Percentiles rank a stretch among this genome's conserved stretches.
phyloP scores from a whole-genome alignment of 2,113 vertebrate species.

The Acanthochromis polyacanthus region DNA sequence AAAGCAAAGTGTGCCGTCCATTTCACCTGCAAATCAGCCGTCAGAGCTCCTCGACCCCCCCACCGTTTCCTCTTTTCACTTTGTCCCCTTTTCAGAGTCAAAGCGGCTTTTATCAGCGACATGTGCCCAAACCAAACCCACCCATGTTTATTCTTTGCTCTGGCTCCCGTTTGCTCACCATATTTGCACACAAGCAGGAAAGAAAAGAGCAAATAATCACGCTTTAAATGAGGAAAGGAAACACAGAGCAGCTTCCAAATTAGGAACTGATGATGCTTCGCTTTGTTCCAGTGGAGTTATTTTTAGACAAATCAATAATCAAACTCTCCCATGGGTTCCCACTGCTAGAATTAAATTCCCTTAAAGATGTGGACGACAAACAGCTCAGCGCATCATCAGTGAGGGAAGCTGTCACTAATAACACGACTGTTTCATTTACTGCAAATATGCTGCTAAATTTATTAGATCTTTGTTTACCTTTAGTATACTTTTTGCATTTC shows the following conservation, averaged over 20 bases:
- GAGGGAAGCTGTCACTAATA: neutral
- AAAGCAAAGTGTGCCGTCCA: constrained; percentile 93
- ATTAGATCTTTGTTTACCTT: too few species aligned
- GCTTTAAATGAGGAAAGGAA: neutral
- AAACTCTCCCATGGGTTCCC: constrained; percentile 33
- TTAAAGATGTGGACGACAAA: constrained; percentile 28
- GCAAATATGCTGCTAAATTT: neutral
- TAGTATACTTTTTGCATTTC: too few species aligned
- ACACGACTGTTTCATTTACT: neutral
- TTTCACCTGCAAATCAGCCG: constrained; percentile 97
- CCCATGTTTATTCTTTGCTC: constrained; percentile 35
- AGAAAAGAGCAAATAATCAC: constrained; percentile 27
- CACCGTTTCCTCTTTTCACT: constrained; percentile 71
- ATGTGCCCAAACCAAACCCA: constrained; percentile 33
- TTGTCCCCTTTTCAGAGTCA: constrained; percentile 55
- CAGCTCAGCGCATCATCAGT: constrained; percentile 29
- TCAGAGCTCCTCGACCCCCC: constrained; percentile 84
- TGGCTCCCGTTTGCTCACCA: constrained; percentile 5
- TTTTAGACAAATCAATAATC: constrained; percentile 41
- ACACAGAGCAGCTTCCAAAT: constrained; percentile 3
- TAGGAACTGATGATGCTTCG: constrained; percentile 8
- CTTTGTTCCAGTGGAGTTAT: neutral
- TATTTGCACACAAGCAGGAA: neutral
- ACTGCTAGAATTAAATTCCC: constrained; percentile 9
- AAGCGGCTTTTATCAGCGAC: constrained; percentile 49